A percentile compares a stretch with the other conserved stretches of the same genome.
phyloP scores from a whole-genome alignment of 2,113 vertebrate genomes.

The Eretmochelys imbricata region DNA sequence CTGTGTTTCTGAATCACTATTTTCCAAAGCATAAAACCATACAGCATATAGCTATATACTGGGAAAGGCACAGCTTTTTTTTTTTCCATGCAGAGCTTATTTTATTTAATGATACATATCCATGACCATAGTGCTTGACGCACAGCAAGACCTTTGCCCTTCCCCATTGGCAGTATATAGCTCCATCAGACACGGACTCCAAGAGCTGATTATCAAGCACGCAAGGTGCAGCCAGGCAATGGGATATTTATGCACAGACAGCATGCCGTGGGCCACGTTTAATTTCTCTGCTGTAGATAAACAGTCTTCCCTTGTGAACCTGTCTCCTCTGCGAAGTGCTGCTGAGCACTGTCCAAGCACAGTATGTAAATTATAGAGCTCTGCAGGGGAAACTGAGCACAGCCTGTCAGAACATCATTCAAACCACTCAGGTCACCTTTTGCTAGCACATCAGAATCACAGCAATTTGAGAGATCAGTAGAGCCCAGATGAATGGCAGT shows the following conservation, averaged over 20 bases:
- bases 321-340: not conserved
- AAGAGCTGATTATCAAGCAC: not conserved
- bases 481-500: not conserved
- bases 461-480: not conserved
- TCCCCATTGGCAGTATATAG: not conserved
- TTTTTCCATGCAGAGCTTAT: not conserved
- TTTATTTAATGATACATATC: not conserved
- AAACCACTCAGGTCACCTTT: not conserved
- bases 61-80: not conserved
- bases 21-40: not conserved
- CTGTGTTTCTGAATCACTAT: not conserved
- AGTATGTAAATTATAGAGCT: not conserved
- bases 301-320: not conserved
- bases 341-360: not conserved
- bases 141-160: not conserved
- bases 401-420: not conserved
- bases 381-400: not conserved
- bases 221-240: not conserved
- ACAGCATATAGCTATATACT: not conserved
- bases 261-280: not conserved
- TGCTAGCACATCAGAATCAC: not conserved
- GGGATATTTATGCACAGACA: not conserved
- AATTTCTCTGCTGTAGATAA: not conserved
- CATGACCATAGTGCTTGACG: no score
- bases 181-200: not conserved